Evolutionary conservation across 2,113 vertebrate species (phyloP).

Genomic region (Rhegmatorhina hoffmannsi): DNA sequence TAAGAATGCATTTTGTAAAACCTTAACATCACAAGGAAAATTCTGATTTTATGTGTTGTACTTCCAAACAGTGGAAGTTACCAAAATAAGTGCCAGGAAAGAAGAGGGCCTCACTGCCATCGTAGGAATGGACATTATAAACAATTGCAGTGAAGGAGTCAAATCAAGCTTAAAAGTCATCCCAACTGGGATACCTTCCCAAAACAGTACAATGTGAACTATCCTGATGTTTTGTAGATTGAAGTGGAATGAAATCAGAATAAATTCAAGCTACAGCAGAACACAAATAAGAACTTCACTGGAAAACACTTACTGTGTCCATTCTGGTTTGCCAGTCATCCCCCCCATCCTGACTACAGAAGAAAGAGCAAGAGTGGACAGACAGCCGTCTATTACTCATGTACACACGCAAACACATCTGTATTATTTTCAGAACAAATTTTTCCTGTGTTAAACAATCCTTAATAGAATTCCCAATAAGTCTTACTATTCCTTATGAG

Average conservation of each 20-base stretch:
- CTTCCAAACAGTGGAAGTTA: not conserved
- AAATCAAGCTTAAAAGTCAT: not conserved
- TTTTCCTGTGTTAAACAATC: not conserved
- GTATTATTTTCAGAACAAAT: not conserved
- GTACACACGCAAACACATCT: not conserved
- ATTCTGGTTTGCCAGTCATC: not conserved
- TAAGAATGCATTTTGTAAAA: not conserved
- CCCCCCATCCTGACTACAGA: not conserved
- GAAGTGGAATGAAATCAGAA: not conserved
- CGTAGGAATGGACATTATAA: not conserved
- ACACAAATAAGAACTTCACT: not conserved
- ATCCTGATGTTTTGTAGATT: not conserved
- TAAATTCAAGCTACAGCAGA: not conserved
- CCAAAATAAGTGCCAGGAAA: not conserved
- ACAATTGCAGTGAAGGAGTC: not conserved
- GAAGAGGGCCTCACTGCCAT: not conserved
- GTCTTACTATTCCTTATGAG: not conserved
- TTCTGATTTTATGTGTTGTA: not conserved
- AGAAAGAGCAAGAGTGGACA: not conserved
- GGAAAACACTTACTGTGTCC: not conserved
- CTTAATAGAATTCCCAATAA: not conserved
- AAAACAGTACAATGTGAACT: not conserved
- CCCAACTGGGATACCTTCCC: not conserved
- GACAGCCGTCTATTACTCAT: accelerated
- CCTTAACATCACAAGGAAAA: not conserved